Evolutionary conservation across 2,113 vertebrate species (phyloP).

Genomic region (Sterna hirundo): DNA sequence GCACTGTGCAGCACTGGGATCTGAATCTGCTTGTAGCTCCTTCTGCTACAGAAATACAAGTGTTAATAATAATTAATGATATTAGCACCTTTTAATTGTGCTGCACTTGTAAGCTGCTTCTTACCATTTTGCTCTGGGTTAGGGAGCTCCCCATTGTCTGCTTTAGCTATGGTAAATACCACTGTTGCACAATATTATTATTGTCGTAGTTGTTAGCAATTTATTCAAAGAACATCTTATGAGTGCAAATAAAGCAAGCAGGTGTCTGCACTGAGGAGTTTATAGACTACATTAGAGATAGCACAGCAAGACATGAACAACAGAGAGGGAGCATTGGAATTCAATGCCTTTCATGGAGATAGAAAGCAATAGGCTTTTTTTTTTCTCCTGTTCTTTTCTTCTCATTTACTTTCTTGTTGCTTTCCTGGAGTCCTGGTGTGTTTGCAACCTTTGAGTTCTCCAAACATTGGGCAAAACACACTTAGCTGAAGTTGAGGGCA

Average conservation of each 20-base stretch:
- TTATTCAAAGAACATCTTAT: constrained; percentile 46
- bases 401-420: background rate
- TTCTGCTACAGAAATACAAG: constrained; percentile 15
- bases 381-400: background rate
- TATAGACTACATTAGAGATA: background rate
- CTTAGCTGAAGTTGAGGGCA: background rate
- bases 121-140: background rate
- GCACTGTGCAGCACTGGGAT: background rate
- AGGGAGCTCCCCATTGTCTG: constrained; percentile 30
- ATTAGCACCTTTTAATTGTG: constrained; percentile 48
- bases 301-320: constrained; percentile 24
- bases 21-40: constrained; percentile 4
- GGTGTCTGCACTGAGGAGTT: constrained; percentile 10
- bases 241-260: constrained; percentile 38
- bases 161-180: constrained; percentile 14
- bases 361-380: background rate
- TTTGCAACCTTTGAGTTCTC: background rate
- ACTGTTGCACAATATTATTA: background rate
- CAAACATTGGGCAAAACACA: background rate
- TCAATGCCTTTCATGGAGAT: background rate
- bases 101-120: background rate
- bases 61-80: constrained; percentile 48
- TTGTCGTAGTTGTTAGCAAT: constrained; percentile 2
- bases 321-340: background rate
- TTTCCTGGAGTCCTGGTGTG: background rate